Conservation (phyloP, 2,113 vertebrate genomes). For the Fukomys damarensis region DNA sequence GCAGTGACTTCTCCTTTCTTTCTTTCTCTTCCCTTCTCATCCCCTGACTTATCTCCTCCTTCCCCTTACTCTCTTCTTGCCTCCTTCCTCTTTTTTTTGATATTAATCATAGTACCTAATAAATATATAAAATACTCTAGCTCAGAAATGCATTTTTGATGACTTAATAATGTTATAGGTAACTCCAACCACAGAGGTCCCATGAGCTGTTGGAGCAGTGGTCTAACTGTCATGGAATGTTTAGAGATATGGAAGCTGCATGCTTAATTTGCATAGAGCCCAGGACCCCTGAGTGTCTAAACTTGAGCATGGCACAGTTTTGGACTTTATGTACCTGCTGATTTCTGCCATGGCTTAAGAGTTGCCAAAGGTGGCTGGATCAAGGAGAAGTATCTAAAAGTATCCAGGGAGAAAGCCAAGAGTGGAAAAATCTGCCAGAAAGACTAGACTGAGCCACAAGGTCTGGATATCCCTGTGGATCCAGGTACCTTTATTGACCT, state of each 20-base stretch:
- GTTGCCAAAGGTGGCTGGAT: not conserved
- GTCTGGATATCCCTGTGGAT: not conserved
- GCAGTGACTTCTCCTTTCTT: not conserved
- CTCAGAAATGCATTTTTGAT: not conserved
- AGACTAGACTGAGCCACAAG: not conserved
- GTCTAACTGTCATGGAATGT: slow-evolving; percentile 5
- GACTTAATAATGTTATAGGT: not conserved
- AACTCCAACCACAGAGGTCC: not conserved
- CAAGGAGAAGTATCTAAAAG: rapidly evolving
- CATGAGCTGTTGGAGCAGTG: not conserved
- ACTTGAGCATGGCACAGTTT: not conserved
- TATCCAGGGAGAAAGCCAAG: not conserved
- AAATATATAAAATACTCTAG: not conserved
- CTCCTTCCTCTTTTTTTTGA: not conserved
- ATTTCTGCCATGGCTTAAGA: not conserved
- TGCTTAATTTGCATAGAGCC: not conserved
- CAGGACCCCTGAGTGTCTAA: not conserved
- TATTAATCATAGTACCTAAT: not conserved
- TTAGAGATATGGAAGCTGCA: not conserved
- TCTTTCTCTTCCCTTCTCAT: not conserved
- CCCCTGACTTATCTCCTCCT: rapidly evolving
- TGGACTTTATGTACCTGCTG: not conserved
- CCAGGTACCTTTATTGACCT: not conserved
- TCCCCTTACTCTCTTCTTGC: not conserved
- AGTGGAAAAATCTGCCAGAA: not conserved